Evolutionary conservation across 30 jellyfish, hydroid and myxozoan species (phyloP).

Genomic region (Hydractinia echinata): DNA sequence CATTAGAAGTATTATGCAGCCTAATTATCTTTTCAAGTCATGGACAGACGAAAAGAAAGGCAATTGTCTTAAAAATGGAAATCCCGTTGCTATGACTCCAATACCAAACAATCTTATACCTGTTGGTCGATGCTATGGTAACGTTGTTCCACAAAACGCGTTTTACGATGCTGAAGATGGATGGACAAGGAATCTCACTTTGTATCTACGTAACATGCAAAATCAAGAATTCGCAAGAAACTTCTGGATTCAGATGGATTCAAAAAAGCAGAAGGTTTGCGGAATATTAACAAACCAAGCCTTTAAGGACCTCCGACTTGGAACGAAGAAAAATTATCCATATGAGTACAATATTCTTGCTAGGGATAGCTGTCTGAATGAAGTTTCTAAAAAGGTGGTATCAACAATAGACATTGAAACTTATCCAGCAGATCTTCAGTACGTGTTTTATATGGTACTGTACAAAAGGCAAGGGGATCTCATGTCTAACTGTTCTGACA

Average conservation of each 20-base stretch:
- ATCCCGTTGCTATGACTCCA: conserved; percentile 7
- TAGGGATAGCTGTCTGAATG: conserved; percentile 72
- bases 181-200: conserved; percentile 38
- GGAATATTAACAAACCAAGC: conserved; percentile 44
- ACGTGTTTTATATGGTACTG: conserved; percentile 29
- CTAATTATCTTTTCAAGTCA: background rate
- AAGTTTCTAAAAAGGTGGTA: conserved; percentile 31
- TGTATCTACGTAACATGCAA: background rate
- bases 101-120: background rate
- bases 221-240: background rate
- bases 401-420: conserved; percentile 9
- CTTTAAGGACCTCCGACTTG: background rate
- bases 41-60: conserved; percentile 29
- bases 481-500: conserved; percentile 51
- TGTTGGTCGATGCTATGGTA: conserved; percentile 49
- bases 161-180: conserved; percentile 78
- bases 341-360: conserved; percentile 53
- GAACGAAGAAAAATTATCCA: background rate
- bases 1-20: conserved; percentile 2
- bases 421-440: conserved; percentile 14
- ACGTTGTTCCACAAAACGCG: conserved; percentile 58
- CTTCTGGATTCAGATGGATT: conserved; percentile 57
- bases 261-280: conserved; percentile 30
- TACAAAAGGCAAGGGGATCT: conserved; percentile 10
- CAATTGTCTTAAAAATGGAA: background rate